Base-by-base conservation (phyloP, 2,888 invertebrate genomes). In the Callosobruchus maculatus region DNA sequence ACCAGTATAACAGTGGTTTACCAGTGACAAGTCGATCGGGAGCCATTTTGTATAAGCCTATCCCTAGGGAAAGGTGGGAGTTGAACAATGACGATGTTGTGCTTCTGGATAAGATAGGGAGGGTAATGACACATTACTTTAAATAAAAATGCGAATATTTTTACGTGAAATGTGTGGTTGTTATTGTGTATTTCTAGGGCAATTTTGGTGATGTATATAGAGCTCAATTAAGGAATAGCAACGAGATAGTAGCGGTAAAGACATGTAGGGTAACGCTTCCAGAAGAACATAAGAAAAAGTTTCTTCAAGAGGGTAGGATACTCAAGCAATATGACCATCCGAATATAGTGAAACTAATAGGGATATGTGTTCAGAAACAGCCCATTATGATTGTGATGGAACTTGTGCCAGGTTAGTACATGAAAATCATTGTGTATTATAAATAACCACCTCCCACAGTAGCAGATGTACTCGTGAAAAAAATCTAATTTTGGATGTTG, bases 341-440 rank as follows among this genome's bases (percentile, higher is more conserved):
- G 0, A 98, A 98, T 88, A 96, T 98, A 78, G 98, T 98, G 67
- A 93, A 96, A 84, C 91, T 99, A 67, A 97, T 98, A 81, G 99
- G 99, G 30, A 98, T 99, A 81, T 98, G 98, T 82, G 98, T 98
- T 77, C 98, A 98, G 87, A 96, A 97, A 84, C 97, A 98, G 83
- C 99, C 99, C 0, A 97, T 99, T 74, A 98, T 98, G 97, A 98
- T 99, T 83, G 97, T 99, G 49, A 98, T 99, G 98, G 99, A 99
- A 88, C 90, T 97, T 77, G 98, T 98, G 70, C 93, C 94, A 80
- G 94, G 95, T 94, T 85, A 84, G 20, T n/a, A n/a, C n/a, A n/a
- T n/a, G n/a, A n/a, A n/a, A n/a, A n/a, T n/a, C n/a, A n/a, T n/a
- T n/a, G n/a, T n/a, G n/a, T n/a, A n/a, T n/a, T n/a, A n/a, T n/a